These are phyloP conservation scores for Brachyhypopomus gauderio DNA, from an alignment of 2,113 vertebrate genomes.

Conservation along the genomic window DNA sequence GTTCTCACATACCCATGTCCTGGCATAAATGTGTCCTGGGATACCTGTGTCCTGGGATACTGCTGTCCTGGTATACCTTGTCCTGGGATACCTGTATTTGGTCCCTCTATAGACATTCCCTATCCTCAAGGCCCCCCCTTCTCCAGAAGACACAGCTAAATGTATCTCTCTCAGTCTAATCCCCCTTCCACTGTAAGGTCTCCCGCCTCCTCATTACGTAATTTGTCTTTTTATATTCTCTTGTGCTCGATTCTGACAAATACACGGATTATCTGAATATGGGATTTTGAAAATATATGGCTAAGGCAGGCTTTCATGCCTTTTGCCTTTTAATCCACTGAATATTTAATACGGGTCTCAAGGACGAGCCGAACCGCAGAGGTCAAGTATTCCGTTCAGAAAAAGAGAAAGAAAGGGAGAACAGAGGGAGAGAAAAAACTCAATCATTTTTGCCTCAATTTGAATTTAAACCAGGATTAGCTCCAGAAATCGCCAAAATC, in stretches of 20 bases:
- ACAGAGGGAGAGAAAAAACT: slow-evolving; percentile 6
- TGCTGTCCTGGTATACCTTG: no score
- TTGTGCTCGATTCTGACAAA: slow-evolving; percentile 64
- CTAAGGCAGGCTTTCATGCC: slow-evolving; percentile 60
- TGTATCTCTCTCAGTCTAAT: slow-evolving; percentile 47
- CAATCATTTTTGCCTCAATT: slow-evolving; percentile 50
- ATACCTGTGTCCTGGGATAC: no score
- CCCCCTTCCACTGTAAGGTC: slow-evolving; percentile 34
- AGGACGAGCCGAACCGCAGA: slow-evolving; percentile 58
- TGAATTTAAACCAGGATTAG: slow-evolving; percentile 59
- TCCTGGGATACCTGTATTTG: neutral
- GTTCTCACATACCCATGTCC: no score
- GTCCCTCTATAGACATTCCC: slow-evolving; percentile 39
- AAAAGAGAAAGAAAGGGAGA: neutral
- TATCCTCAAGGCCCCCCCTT: slow-evolving; percentile 46
- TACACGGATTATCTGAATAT: slow-evolving; percentile 62
- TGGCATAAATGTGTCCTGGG: no score
- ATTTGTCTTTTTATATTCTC: slow-evolving; percentile 57
- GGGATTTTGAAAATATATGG: slow-evolving; percentile 57
- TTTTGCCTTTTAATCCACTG: slow-evolving; percentile 59
- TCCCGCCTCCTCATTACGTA: slow-evolving; percentile 59
- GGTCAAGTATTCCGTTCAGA: slow-evolving; percentile 54
- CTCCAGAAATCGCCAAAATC: slow-evolving; percentile 41
- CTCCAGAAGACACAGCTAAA: slow-evolving; percentile 49
- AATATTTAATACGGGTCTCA: slow-evolving; percentile 61